Conservation (phyloP, 2,797 vertebrate species). For the Lagodon rhomboides region DNA sequence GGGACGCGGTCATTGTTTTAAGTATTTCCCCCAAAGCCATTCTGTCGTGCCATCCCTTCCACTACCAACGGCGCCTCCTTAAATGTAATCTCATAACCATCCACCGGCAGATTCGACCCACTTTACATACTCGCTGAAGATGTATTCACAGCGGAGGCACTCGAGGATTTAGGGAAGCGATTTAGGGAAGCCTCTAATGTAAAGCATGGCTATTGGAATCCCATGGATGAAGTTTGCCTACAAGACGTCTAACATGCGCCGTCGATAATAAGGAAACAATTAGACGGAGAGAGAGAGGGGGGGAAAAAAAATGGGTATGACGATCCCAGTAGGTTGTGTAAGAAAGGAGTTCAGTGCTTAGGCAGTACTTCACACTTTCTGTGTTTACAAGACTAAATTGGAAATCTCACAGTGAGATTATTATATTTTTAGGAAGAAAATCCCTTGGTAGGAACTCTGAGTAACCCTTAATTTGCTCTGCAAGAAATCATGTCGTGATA, state of each 20-base stretch:
- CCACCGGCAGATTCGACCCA: conserved; percentile 28
- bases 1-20: conserved; percentile 27
- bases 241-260: conserved; percentile 9
- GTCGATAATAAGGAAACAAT: conserved; percentile 31
- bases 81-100: conserved; percentile 44
- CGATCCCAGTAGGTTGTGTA: conserved; percentile 1
- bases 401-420: conserved; percentile 9
- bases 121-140: conserved; percentile 32
- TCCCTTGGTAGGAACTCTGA: neutral
- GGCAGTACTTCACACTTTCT: neutral
- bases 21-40: conserved; percentile 32
- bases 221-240: conserved; percentile 22
- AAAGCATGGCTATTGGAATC: conserved; percentile 34
- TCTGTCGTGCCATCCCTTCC: conserved; percentile 12
- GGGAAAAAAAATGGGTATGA: neutral
- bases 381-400: neutral
- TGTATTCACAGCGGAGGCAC: conserved; percentile 31
- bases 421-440: conserved; percentile 10
- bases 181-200: conserved; percentile 35
- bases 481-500: neutral
- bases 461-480: conserved; percentile 4
- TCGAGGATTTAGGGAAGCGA: conserved; percentile 30
- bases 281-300: neutral
- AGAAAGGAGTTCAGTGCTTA: neutral
- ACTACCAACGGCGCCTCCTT: conserved; percentile 19